A percentile compares a stretch with the other conserved stretches of the same genome.
Evolutionary conservation across 2,888 invertebrate genomes (phyloP).

Genomic region (Deilephila elpenor): DNA sequence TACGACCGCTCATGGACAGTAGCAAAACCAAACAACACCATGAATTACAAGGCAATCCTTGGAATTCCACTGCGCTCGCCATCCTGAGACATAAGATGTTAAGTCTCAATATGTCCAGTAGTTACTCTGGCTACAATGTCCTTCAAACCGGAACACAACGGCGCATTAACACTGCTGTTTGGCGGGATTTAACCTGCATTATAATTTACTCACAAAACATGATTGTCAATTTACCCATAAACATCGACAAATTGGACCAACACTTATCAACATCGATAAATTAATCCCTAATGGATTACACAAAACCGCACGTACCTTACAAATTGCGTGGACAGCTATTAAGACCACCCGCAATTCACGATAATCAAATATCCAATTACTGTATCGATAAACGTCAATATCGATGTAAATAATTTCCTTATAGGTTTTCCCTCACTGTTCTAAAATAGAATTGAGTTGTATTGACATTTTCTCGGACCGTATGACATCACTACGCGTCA

Average conservation of each 20-base stretch:
- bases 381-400: slow-evolving; percentile 20
- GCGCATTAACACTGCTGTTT: too few species aligned
- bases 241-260: not conserved
- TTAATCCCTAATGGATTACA: slow-evolving; percentile 5
- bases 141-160: too few species aligned
- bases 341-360: slow-evolving; percentile 21
- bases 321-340: slow-evolving; percentile 21
- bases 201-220: not conserved
- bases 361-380: slow-evolving; percentile 12
- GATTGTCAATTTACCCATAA: not conserved
- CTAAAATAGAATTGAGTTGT: slow-evolving; percentile 23
- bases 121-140: too few species aligned
- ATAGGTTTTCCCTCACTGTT: slow-evolving; percentile 22
- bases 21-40: too few species aligned
- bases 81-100: too few species aligned
- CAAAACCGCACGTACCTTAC: slow-evolving; percentile 17
- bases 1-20: too few species aligned
- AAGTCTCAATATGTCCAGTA: too few species aligned
- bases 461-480: slow-evolving; percentile 31
- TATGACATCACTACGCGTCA: slow-evolving; percentile 29
- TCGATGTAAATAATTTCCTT: slow-evolving; percentile 21
- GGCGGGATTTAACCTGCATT: too few species aligned
- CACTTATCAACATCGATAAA: slow-evolving; percentile 13
- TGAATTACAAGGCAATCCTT: too few species aligned
- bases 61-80: too few species aligned